Evolutionary conservation across 2,797 vertebrate genomes (phyloP).

Genomic region (Cynopterus sphinx): DNA sequence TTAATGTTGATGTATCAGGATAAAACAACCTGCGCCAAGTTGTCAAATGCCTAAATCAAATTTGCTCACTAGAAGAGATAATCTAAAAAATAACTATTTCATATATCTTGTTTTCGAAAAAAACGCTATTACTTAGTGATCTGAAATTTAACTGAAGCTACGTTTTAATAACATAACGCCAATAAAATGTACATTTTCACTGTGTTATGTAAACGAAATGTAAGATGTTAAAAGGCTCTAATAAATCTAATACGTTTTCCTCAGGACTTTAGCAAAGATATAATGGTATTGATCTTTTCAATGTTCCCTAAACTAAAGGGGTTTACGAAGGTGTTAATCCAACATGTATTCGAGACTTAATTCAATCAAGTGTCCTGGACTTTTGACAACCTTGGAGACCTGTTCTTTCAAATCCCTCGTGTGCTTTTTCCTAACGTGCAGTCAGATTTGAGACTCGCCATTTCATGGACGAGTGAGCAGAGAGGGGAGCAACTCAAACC

Average conservation of each 20-base stretch:
- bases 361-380: background rate
- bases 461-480: background rate
- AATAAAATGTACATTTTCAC: background rate
- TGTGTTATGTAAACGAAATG: background rate
- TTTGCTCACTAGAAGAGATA: background rate
- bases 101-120: background rate
- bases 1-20: background rate
- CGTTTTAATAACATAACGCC: background rate
- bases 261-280: background rate
- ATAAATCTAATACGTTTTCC: background rate
- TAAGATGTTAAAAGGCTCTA: background rate
- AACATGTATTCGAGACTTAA: background rate
- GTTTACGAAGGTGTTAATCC: background rate
- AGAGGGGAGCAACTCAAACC: fast-evolving
- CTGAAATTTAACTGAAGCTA: constrained; percentile 11
- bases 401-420: background rate
- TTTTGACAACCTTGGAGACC: background rate
- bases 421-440: background rate
- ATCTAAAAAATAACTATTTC: background rate
- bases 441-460: background rate
- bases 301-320: background rate
- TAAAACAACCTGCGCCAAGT: constrained; percentile 46
- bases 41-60: constrained; percentile 66
- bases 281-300: background rate
- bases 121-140: background rate